Evolutionary conservation across 2,113 vertebrate species (phyloP), one percentile per base, ranked within the genome.

Genomic region (Heterotis niloticus): DNA sequence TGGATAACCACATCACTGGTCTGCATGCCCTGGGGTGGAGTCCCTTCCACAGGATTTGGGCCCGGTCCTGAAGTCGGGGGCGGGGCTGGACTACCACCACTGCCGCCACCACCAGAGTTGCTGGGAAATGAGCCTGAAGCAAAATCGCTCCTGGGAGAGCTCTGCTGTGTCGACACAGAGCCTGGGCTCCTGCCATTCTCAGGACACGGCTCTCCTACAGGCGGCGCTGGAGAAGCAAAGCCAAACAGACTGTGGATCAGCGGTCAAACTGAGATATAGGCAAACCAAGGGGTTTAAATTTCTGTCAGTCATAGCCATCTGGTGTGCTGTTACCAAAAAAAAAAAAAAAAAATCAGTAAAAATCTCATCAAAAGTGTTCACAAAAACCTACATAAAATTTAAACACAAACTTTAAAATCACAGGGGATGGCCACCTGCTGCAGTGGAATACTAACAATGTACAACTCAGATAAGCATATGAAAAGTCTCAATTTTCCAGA

Each of bases 141-240:
- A 86, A 91, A 90, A 91, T 98, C 96, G 68, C 96, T 99, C 86
- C 94, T 94, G 0, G 98, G 98, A 56, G 98, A 99, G 86, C 97
- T 98, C 92, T 99, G 97, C 86, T 98, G 98, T 0, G 96, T 99
- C 56, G 96, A 98, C 26, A 95, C 91, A 0, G 97, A 96, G 79
- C 96, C 96, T 60, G 97, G 94, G 87, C 96, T 98, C 83, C 96
- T 94, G 76, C 98, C 96, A 60, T 98, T 98, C 88, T 98, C 96
- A 52, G 96, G 95, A 87, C 95, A 98, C 0, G 93, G 86, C 29
- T 98, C 96, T 69, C 95, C 96, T 98, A 80, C 10, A 88, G 88
- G 26, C 77, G 28, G 77, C 16, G 62, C 77, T 1, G 72, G 69
- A 82, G 79, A 81, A 59, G 34, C 67, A 62, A 78, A 75, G 34